Conservation (phyloP, 2,113 vertebrate species). For the Plotosus lineatus region DNA sequence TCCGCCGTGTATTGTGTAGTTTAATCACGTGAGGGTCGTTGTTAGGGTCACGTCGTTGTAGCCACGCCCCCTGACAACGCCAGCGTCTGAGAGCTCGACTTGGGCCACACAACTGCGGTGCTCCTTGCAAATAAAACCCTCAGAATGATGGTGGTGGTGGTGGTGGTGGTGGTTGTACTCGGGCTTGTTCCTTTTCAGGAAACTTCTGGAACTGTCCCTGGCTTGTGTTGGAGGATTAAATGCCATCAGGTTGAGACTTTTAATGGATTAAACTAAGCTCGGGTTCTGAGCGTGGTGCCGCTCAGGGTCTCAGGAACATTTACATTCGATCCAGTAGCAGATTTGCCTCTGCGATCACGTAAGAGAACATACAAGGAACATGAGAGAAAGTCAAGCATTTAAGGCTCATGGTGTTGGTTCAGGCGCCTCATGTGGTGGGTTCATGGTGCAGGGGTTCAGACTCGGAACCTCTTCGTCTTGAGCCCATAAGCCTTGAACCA, state of each 20-base stretch:
- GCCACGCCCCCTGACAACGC: slow-evolving; percentile 31
- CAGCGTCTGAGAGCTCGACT: background rate
- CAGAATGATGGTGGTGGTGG: background rate
- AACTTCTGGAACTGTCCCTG: background rate
- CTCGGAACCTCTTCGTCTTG: background rate
- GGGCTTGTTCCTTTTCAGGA: background rate
- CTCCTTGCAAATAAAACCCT: background rate
- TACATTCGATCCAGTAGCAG: too few species aligned
- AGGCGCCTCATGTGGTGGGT: background rate
- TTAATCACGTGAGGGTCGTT: background rate
- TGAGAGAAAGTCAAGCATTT: background rate
- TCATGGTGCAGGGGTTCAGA: background rate
- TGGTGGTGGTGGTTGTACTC: background rate
- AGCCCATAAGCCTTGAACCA: background rate
- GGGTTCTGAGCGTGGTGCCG: too few species aligned
- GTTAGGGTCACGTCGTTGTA: background rate
- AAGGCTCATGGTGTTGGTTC: background rate
- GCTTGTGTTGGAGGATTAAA: background rate
- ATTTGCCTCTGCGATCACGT: too few species aligned
- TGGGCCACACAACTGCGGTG: background rate
- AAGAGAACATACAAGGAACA: background rate
- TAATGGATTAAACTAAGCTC: background rate
- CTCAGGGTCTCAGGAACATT: too few species aligned
- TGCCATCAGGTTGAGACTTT: background rate
- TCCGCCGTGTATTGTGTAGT: slow-evolving; percentile 4